A percentile compares a stretch with the other conserved stretches of the same genome.
Conservation (phyloP, 2,113 vertebrate species). For the Athene cunicularia region DNA sequence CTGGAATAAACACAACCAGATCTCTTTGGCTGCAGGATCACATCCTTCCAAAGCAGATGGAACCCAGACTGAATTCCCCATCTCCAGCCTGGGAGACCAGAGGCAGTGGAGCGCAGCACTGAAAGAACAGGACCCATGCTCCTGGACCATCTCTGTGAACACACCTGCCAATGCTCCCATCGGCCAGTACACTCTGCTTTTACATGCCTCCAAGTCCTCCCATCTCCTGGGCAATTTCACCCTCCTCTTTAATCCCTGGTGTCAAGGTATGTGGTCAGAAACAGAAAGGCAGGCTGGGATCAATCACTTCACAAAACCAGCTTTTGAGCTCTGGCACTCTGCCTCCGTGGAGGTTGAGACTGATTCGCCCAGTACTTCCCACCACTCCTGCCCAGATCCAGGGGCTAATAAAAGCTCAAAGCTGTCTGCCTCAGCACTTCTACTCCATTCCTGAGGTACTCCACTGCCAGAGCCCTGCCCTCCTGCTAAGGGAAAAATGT, state of each 20-base stretch:
- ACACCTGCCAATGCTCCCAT: constrained; percentile 74
- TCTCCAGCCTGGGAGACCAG: constrained; percentile 50
- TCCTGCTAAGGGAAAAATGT: not conserved
- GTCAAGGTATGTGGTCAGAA: constrained; percentile 71
- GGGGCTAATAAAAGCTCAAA: not conserved
- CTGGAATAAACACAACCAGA: not conserved
- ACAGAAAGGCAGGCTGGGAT: not conserved
- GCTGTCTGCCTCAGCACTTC: not conserved
- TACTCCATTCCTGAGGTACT: not conserved
- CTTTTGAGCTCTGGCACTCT: not conserved
- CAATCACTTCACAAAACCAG: not conserved
- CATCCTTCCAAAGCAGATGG: constrained; percentile 32
- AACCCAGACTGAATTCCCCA: constrained; percentile 67
- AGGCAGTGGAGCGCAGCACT: constrained; percentile 76
- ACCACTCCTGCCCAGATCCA: not conserved
- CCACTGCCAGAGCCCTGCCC: not conserved
- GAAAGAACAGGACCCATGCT: not conserved
- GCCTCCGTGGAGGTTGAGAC: not conserved
- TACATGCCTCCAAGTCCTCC: not conserved
- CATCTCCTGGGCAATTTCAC: constrained; percentile 59
- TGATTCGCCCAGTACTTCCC: not conserved
- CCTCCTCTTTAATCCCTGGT: constrained; percentile 91
- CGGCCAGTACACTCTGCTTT: constrained; percentile 76
- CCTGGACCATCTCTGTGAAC: constrained; percentile 71
- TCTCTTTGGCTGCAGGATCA: constrained; percentile 59